Percentiles rank a stretch among this genome's conserved stretches.
Evolutionary conservation across 2,888 invertebrate species (phyloP).

Genomic region (Papilio gigon): DNA sequence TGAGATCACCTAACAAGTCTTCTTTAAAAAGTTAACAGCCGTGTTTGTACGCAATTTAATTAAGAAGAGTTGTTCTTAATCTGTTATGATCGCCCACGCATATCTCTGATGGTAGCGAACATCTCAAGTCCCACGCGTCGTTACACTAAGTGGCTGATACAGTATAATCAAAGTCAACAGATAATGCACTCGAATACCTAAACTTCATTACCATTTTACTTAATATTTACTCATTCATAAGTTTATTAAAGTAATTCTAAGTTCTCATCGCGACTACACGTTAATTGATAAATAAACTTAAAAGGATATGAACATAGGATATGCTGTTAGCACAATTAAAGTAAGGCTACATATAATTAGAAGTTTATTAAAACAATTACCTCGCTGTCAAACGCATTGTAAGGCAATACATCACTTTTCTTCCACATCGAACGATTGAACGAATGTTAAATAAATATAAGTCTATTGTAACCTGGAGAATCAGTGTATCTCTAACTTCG

Average conservation of each 20-base stretch:
- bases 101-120: conserved; percentile 31
- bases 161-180: conserved; percentile 31
- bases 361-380: not conserved
- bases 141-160: conserved; percentile 37
- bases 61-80: conserved; percentile 37
- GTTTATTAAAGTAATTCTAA: not conserved
- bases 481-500: not conserved
- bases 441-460: not conserved
- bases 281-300: conserved; percentile 17
- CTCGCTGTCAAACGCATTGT: not conserved
- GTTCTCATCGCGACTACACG: conserved; percentile 6
- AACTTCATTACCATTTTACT: conserved; percentile 22
- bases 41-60: conserved; percentile 38
- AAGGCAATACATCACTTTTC: not conserved
- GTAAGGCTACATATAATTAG: not conserved
- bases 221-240: not conserved
- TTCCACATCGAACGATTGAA: not conserved
- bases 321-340: not conserved
- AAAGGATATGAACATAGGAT: not conserved
- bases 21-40: conserved; percentile 35
- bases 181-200: conserved; percentile 26
- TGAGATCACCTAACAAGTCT: conserved; percentile 31
- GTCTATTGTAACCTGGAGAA: not conserved
- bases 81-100: conserved; percentile 40
- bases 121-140: conserved; percentile 39